phyloP scores from a whole-genome alignment of 1,140 invertebrate species.

The Parasteatoda tepidariorum region DNA sequence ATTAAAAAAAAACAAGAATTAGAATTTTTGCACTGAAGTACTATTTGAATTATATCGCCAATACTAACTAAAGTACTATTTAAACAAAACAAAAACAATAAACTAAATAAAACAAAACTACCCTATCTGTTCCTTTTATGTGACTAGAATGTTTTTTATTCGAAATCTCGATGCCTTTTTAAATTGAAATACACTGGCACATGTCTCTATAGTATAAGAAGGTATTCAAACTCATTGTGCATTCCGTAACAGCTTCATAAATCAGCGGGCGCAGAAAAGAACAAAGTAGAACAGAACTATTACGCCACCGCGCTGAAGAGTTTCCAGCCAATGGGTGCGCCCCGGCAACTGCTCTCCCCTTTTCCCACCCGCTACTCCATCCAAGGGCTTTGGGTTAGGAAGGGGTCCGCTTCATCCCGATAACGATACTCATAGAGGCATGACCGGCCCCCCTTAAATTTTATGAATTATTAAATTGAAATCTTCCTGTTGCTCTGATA shows the following conservation, averaged over 20 bases:
- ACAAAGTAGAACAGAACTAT: constrained; percentile 41
- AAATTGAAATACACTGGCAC: too few relatives aligned
- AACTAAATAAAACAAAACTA: too few relatives aligned
- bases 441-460: background rate
- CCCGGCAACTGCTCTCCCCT: constrained; percentile 9
- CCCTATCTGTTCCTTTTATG: too few relatives aligned
- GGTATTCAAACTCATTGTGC: constrained; percentile 14
- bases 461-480: background rate
- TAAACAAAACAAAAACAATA: too few relatives aligned
- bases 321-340: background rate
- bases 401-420: background rate
- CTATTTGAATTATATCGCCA: too few relatives aligned
- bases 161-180: too few relatives aligned
- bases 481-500: too few relatives aligned
- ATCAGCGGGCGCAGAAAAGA: constrained; percentile 24
- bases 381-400: constrained; percentile 49
- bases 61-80: too few relatives aligned
- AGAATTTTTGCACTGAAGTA: too few relatives aligned
- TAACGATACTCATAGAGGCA: background rate
- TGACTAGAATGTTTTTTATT: too few relatives aligned
- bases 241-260: constrained; percentile 36
- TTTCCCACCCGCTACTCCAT: background rate
- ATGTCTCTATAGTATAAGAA: too few relatives aligned
- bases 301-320: constrained; percentile 20
- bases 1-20: too few relatives aligned